Percentiles rank a stretch among this genome's conserved stretches.
Conservation (phyloP, 2,888 invertebrate species). For the Andrena camellia region DNA sequence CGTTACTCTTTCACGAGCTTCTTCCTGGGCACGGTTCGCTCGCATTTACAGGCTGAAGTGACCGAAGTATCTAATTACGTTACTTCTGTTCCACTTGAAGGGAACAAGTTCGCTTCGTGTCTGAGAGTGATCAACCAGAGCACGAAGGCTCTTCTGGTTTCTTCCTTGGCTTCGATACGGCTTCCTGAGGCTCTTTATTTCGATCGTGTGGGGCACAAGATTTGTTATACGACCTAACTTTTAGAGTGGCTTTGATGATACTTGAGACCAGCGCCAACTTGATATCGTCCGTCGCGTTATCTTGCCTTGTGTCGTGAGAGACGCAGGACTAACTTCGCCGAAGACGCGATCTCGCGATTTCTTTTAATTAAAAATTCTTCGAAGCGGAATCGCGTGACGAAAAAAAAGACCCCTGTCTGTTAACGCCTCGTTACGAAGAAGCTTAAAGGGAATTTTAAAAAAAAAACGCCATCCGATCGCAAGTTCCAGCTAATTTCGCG, state of each 20-base stretch:
- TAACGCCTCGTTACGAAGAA: conserved; percentile 50
- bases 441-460: conserved; percentile 48
- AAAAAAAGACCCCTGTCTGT: conserved; percentile 18
- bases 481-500: conserved; percentile 62
- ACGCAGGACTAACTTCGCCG: conserved; percentile 7
- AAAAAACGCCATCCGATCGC: conserved; percentile 32
- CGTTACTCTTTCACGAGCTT: conserved; percentile 26
- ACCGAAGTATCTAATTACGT: conserved; percentile 47
- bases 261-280: not conserved
- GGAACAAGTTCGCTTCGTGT: not conserved
- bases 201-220: not conserved
- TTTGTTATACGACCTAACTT: not conserved
- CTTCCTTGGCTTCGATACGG: not conserved
- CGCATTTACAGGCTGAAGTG: conserved; percentile 16
- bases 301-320: conserved; percentile 13
- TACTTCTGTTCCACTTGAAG: conserved; percentile 40
- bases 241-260: not conserved
- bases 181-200: conserved; percentile 2
- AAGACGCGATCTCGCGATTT: conserved; percentile 26
- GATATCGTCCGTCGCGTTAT: not conserved
- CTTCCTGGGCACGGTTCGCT: not conserved
- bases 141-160: not conserved
- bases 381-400: conserved; percentile 8
- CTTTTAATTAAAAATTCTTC: conserved; percentile 54
- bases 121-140: not conserved